Evolutionary conservation across 2,797 vertebrate genomes (phyloP).

Genomic region (Sibirionetta formosa): DNA sequence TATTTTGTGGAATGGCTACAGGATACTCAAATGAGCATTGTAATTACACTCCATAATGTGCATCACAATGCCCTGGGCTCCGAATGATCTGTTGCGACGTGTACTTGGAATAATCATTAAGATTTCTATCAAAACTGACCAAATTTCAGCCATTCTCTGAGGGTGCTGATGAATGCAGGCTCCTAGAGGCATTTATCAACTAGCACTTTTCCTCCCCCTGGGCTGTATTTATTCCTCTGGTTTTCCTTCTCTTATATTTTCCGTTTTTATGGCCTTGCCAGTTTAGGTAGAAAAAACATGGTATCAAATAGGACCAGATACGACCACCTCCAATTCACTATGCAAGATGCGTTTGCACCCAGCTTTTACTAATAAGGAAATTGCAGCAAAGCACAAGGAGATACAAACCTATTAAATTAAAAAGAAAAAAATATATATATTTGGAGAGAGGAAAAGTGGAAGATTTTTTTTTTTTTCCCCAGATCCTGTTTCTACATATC

Average conservation of each 20-base stretch:
- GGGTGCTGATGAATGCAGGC: neutral
- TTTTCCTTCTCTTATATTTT: neutral
- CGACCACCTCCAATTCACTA: neutral
- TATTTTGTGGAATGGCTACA: constrained; percentile 15
- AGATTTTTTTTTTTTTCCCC: neutral
- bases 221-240: neutral
- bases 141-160: neutral
- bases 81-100: neutral
- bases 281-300: neutral
- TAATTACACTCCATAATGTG: neutral
- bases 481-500: neutral
- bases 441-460: neutral
- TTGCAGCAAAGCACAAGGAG: neutral
- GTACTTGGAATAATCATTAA: constrained; percentile 12
- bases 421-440: neutral
- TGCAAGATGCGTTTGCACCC: neutral
- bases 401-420: constrained; percentile 16
- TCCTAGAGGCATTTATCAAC: neutral
- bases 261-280: neutral
- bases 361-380: neutral
- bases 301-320: neutral
- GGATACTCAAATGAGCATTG: constrained; percentile 3
- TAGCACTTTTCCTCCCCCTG: neutral
- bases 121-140: neutral
- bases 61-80: neutral